phyloP scores from a whole-genome alignment of 2,113 vertebrate genomes.

The Mystacornis crossleyi region DNA sequence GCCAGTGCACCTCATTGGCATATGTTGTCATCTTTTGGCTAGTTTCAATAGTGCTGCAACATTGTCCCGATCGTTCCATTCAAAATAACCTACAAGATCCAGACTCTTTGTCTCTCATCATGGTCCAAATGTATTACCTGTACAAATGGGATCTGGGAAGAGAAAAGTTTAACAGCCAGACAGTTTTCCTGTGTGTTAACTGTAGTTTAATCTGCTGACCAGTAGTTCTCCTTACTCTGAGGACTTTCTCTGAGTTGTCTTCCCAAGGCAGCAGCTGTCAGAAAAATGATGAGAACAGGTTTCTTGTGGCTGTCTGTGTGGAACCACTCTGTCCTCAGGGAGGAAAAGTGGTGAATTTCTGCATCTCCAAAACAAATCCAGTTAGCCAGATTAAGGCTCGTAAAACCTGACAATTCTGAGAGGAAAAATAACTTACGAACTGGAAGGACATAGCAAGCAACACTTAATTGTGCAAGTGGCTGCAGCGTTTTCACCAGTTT shows the following conservation, averaged over 20 bases:
- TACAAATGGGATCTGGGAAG: background rate
- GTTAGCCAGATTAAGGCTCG: background rate
- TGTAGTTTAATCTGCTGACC: background rate
- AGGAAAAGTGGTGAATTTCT: background rate
- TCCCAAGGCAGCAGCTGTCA: conserved; percentile 55
- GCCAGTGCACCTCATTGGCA: background rate
- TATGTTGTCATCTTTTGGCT: background rate
- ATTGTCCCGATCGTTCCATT: background rate
- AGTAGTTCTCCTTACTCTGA: background rate
- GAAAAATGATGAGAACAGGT: conserved; percentile 12
- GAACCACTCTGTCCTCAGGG: conserved; percentile 12
- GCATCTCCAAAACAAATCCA: background rate
- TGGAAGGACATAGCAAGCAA: background rate
- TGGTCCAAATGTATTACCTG: background rate
- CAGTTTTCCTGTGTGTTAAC: background rate
- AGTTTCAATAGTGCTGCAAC: background rate
- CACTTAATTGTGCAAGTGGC: background rate
- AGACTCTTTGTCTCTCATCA: background rate
- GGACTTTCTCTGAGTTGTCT: conserved; percentile 10
- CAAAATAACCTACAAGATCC: background rate
- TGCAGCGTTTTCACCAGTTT: background rate
- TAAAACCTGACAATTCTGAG: conserved; percentile 5
- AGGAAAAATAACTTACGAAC: background rate
- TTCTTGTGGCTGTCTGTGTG: conserved; percentile 56
- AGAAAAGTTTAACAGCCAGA: background rate